Evolutionary conservation across 2,888 invertebrate species (phyloP).

Genomic region (Hydrotaea diabolus): DNA sequence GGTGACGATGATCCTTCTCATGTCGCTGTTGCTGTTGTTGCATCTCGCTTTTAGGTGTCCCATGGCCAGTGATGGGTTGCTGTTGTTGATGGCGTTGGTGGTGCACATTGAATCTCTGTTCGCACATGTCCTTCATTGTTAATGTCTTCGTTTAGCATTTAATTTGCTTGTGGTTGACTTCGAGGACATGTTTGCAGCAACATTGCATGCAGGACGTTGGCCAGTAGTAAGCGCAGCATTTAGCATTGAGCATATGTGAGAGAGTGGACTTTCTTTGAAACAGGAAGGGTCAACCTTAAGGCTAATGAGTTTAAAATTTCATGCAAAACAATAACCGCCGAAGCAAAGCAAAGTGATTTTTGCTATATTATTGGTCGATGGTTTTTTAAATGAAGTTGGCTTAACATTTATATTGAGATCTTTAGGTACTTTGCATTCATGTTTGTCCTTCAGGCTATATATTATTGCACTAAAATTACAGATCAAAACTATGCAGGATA

Average conservation of each 20-base stretch:
- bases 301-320: too few relatives aligned
- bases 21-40: slow-evolving; percentile 40
- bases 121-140: slow-evolving; percentile 72
- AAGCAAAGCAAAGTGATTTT: too few relatives aligned
- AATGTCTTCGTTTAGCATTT: slow-evolving; percentile 77
- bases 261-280: neutral
- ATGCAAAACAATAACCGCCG: too few relatives aligned
- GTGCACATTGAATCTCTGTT: slow-evolving; percentile 44
- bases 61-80: neutral
- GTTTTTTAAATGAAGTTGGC: too few relatives aligned
- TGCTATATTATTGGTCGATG: too few relatives aligned
- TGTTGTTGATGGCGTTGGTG: slow-evolving; percentile 31
- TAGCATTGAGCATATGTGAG: slow-evolving; percentile 13
- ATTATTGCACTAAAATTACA: too few relatives aligned
- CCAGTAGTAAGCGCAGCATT: slow-evolving; percentile 53
- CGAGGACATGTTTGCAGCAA: slow-evolving; percentile 58
- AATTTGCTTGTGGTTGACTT: slow-evolving; percentile 74
- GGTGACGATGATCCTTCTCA: slow-evolving; percentile 47
- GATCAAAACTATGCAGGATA: too few relatives aligned
- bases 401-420: too few relatives aligned
- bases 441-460: too few relatives aligned
- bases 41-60: slow-evolving; percentile 43
- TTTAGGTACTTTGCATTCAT: too few relatives aligned
- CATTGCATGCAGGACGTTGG: slow-evolving; percentile 40
- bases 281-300: slow-evolving; percentile 21